phyloP scores from a whole-genome alignment of 2,888 invertebrate genomes.

The Tenthredo livida region DNA sequence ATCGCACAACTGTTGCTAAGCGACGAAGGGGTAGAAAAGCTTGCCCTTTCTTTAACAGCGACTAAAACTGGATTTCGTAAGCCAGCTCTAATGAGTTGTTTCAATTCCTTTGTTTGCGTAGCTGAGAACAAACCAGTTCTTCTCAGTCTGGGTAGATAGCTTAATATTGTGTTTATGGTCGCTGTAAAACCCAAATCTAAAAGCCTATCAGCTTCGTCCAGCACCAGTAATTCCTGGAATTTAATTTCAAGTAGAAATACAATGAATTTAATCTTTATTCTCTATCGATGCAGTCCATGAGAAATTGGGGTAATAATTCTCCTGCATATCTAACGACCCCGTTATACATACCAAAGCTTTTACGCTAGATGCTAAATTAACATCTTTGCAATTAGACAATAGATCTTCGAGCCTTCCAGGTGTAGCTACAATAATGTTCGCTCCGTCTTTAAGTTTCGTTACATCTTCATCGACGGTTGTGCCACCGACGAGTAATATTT shows the following conservation, averaged over 20 bases:
- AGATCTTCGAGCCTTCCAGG: conserved; percentile 96
- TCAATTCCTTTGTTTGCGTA: conserved; percentile 97
- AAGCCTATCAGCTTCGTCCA: conserved; percentile 98
- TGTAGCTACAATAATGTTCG: conserved; percentile 95
- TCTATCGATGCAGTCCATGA: not conserved
- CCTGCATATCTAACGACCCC: not conserved
- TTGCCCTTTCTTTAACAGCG: conserved; percentile 92
- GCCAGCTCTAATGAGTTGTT: conserved; percentile 95
- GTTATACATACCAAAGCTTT: conserved; percentile 86
- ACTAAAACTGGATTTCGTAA: conserved; percentile 95
- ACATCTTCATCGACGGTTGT: conserved; percentile 89
- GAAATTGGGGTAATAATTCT: not conserved
- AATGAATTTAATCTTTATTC: not conserved
- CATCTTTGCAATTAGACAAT: conserved; percentile 84
- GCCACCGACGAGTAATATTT: conserved; percentile 90
- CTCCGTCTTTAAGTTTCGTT: conserved; percentile 84
- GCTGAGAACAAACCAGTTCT: conserved; percentile 99
- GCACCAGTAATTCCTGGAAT: conserved; percentile 91
- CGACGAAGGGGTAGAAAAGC: conserved; percentile 86
- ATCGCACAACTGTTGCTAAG: conserved; percentile 90
- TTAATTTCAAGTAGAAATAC: conserved; percentile 1
- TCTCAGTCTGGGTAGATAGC: conserved; percentile 94
- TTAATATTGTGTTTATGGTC: conserved; percentile 92
- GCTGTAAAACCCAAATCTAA: conserved; percentile 95
- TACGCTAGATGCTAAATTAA: conserved; percentile 86